phyloP scores from a whole-genome alignment of 1,140 invertebrate genomes.

The Orchesella cincta region DNA sequence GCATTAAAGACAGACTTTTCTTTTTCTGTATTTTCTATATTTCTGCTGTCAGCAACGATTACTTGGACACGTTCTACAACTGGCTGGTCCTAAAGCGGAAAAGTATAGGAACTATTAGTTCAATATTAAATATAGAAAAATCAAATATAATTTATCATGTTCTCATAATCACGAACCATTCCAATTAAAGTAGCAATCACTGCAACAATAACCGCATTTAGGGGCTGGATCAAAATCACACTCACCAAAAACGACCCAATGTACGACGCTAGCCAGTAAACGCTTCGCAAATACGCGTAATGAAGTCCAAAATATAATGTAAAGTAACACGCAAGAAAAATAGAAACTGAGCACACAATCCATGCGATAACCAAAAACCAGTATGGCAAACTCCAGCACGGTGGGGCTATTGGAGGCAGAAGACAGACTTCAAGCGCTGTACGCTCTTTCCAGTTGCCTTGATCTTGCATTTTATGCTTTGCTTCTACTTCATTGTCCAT shows the following conservation, averaged over 20 bases:
- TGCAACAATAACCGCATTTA: background rate
- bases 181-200: background rate
- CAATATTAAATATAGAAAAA: background rate
- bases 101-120: background rate
- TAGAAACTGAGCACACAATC: background rate
- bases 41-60: no score
- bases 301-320: background rate
- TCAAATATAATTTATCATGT: background rate
- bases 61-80: background rate
- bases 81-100: background rate
- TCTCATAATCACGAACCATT: background rate
- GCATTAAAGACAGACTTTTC: no score
- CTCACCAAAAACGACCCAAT: background rate
- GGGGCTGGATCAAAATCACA: background rate
- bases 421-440: background rate
- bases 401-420: background rate
- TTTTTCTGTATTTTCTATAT: no score
- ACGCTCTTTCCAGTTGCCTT: background rate
- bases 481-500: background rate
- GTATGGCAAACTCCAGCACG: background rate
- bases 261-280: background rate
- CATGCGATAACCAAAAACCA: constrained; percentile 17
- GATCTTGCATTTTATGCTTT: background rate
- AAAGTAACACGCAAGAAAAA: background rate
- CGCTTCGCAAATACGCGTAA: constrained; percentile 1